phyloP scores from a whole-genome alignment of 92 coral and sea anemone species.

The Parazoanthus darwini region DNA sequence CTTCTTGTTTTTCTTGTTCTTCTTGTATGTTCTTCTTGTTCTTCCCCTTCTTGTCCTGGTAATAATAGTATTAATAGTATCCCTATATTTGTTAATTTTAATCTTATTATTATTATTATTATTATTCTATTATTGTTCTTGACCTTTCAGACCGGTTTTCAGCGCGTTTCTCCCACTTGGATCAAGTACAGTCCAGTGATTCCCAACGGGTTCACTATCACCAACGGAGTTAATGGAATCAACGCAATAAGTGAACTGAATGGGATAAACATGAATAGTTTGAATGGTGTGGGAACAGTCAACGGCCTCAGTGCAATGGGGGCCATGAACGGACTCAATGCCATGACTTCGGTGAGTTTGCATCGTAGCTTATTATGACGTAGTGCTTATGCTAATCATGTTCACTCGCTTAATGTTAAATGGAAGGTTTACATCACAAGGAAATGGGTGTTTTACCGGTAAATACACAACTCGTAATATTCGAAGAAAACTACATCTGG shows the following conservation, averaged over 20 bases:
- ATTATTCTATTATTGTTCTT: neutral
- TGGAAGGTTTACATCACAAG: too few species aligned
- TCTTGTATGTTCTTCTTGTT: too few species aligned
- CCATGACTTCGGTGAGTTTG: conserved; percentile 45
- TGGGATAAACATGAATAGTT: conserved; percentile 71
- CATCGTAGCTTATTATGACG: neutral
- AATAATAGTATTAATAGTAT: too few species aligned
- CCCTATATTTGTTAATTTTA: too few species aligned
- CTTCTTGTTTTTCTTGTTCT: too few species aligned
- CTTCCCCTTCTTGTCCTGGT: too few species aligned
- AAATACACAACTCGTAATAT: neutral
- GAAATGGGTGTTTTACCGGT: neutral
- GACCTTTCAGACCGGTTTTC: conserved; percentile 72
- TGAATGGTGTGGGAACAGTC: conserved; percentile 83
- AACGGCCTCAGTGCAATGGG: conserved; percentile 75
- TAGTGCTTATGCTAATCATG: neutral
- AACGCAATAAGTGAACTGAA: conserved; percentile 87
- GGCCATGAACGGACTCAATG: conserved; percentile 70
- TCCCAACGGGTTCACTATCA: conserved; percentile 90
- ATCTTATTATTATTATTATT: too few species aligned
- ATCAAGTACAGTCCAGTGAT: conserved; percentile 96
- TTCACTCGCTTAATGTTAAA: neutral
- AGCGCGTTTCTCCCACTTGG: conserved; percentile 98
- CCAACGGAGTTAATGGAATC: conserved; percentile 85
- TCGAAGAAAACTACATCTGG: neutral